phyloP scores from a whole-genome alignment of 1,140 invertebrate genomes.

The Drosophila sulfurigaster region DNA sequence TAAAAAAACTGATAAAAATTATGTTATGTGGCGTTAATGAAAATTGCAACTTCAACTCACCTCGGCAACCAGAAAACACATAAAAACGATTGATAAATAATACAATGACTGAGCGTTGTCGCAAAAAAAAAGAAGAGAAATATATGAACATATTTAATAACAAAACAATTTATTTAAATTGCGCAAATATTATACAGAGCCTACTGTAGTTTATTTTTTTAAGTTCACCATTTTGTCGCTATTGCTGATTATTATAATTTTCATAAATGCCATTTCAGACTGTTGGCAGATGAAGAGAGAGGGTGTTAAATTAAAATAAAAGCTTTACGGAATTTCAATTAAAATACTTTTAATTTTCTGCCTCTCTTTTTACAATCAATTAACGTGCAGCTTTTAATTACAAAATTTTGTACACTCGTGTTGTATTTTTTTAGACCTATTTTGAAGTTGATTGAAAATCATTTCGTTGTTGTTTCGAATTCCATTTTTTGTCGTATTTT shows the following conservation, averaged over 20 bases:
- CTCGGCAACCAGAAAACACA: background rate
- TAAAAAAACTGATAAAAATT: constrained; percentile 57
- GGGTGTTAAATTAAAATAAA: constrained; percentile 46
- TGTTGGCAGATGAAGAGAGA: too few relatives aligned
- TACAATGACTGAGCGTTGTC: constrained; percentile 1
- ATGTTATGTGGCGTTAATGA: constrained; percentile 70
- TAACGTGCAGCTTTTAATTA: constrained; percentile 61
- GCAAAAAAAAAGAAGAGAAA: constrained; percentile 13
- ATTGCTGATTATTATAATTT: constrained; percentile 67
- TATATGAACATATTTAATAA: constrained; percentile 16
- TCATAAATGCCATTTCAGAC: constrained; percentile 43
- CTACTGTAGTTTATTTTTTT: constrained; percentile 37
- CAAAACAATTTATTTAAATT: constrained; percentile 64
- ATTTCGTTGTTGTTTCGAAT: background rate
- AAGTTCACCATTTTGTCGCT: constrained; percentile 23
- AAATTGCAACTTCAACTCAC: constrained; percentile 66
- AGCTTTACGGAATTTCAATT: constrained; percentile 66
- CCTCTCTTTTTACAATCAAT: constrained; percentile 55
- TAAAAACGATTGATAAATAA: constrained; percentile 14
- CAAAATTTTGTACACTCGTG: constrained; percentile 35
- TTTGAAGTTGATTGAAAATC: constrained; percentile 38
- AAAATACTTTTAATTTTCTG: constrained; percentile 56
- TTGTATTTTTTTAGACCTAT: constrained; percentile 22
- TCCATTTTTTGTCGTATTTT: constrained; percentile 13
- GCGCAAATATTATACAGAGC: constrained; percentile 65